Evolutionary conservation across 2,888 invertebrate genomes (phyloP).

Genomic region (Caenorhabditis auriculariae): DNA sequence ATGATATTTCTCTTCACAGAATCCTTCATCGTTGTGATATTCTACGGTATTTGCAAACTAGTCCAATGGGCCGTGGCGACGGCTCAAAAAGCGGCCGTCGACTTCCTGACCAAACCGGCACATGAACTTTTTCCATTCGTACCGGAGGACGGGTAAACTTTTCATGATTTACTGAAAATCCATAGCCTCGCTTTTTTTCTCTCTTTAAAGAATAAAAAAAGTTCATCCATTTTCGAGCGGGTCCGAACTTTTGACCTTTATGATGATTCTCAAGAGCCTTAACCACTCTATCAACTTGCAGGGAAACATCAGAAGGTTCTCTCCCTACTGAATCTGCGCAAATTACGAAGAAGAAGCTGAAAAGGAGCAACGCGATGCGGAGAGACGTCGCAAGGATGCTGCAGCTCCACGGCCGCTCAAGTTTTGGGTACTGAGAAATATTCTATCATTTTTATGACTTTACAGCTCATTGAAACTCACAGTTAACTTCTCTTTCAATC

Average conservation of each 20-base stretch:
- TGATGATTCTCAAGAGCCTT: background rate
- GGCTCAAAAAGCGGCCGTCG: slow-evolving; percentile 35
- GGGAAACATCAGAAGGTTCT: background rate
- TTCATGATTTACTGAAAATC: too few relatives aligned
- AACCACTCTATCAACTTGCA: background rate
- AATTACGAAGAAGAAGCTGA: background rate
- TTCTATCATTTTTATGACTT: too few relatives aligned
- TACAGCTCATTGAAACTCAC: too few relatives aligned
- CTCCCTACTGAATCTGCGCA: background rate
- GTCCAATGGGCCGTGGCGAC: slow-evolving; percentile 30
- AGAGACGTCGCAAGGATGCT: slow-evolving; percentile 18
- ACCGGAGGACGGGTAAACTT: too few relatives aligned
- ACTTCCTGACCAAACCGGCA: slow-evolving; percentile 47
- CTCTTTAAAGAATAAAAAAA: too few relatives aligned
- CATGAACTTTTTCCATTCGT: slow-evolving; percentile 43
- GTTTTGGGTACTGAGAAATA: slow-evolving; percentile 10
- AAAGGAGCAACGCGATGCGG: background rate
- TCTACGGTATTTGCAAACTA: slow-evolving; percentile 20
- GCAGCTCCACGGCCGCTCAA: slow-evolving; percentile 5
- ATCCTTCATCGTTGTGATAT: slow-evolving; percentile 27
- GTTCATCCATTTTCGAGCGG: too few relatives aligned
- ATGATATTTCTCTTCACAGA: slow-evolving; percentile 15
- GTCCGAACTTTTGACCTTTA: too few relatives aligned
- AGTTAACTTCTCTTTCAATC: too few relatives aligned
- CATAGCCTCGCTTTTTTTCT: too few relatives aligned